phyloP scores from a whole-genome alignment of 2,888 invertebrate genomes.

The Parnassius smintheus region DNA sequence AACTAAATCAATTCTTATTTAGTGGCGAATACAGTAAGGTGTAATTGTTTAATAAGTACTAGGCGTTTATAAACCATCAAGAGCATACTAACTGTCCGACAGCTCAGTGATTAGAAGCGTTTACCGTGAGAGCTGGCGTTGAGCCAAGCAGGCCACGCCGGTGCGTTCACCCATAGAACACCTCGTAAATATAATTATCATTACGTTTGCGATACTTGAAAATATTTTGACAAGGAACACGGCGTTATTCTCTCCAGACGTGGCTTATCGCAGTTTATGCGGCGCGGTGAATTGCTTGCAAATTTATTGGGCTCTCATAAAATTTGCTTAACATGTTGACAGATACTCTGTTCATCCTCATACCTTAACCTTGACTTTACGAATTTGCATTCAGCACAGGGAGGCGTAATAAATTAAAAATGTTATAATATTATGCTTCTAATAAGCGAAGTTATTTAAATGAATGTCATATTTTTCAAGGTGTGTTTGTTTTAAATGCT shows the following conservation, averaged over 20 bases:
- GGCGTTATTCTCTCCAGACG: constrained; percentile 26
- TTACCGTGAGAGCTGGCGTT: constrained; percentile 74
- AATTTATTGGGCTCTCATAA: constrained; percentile 19
- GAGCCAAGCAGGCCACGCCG: constrained; percentile 72
- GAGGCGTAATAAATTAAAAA: background rate
- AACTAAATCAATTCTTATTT: no score
- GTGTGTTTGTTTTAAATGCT: background rate
- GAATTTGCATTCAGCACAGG: background rate
- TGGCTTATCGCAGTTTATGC: constrained; percentile 19
- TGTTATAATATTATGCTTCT: no score
- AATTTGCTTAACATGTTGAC: constrained; percentile 19
- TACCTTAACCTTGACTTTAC: constrained; percentile 17
- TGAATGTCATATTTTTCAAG: background rate
- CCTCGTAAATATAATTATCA: constrained; percentile 53
- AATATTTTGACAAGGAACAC: constrained; percentile 41
- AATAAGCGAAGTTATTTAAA: background rate
- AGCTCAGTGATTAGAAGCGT: constrained; percentile 72
- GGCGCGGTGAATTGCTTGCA: background rate
- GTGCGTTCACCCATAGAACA: constrained; percentile 69
- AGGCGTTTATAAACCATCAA: constrained; percentile 70
- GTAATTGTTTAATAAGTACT: constrained; percentile 54
- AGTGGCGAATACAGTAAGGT: constrained; percentile 15
- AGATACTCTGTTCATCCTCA: constrained; percentile 5
- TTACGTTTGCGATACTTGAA: constrained; percentile 55
- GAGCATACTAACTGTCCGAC: constrained; percentile 65